Evolutionary conservation across 2,113 vertebrate genomes (phyloP), one percentile per base, ranked within the genome.

Genomic region (Spea bombifrons): DNA sequence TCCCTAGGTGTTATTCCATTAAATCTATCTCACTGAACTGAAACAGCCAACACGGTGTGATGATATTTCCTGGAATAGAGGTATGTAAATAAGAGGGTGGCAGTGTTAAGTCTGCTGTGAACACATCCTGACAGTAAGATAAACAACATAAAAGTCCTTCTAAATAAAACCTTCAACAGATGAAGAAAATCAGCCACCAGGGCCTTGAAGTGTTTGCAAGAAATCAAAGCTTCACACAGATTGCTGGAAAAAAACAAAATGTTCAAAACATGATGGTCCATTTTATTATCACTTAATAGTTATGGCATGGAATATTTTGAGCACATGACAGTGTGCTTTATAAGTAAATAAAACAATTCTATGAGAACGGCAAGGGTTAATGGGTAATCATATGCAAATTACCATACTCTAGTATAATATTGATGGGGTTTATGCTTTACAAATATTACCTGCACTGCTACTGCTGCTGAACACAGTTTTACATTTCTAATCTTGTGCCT

Each of bases 61-160:
- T 64, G 61, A 64, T 64, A 64, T 64, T 64, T 64, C 61, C 61
- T 64, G 61, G 55, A 59, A 59, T 13, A 59, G 55, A 64, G 61
- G 61, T 64, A 64, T 64, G 61, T 64, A 64, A 64, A 64, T 64
- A 64, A 64, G 61, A 13, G 30, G 61, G n/a, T 64, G 61, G 61
- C 61, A 64, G 61, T 64, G 61, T 64, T 64, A 64, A 64, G 61
- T 64, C 61, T 64, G 61, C 61, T 17, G 61, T 64, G 61, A 64
- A 64, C 17, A 64, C 17, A 64, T 64, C 61, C 61, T 64, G 61
- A 64, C 61, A 64, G 61, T 64, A 64, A 64, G n/a, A 64, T 64
- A 64, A 64, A 64, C 61, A 64, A 64, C 61, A 64, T 64, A 64
- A 64, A 64, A 64, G 61, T 64, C n/a, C n/a, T 64, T 64, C 61